Base-by-base conservation (phyloP, 2,113 vertebrate genomes). In the Gorsachius goisagi region DNA sequence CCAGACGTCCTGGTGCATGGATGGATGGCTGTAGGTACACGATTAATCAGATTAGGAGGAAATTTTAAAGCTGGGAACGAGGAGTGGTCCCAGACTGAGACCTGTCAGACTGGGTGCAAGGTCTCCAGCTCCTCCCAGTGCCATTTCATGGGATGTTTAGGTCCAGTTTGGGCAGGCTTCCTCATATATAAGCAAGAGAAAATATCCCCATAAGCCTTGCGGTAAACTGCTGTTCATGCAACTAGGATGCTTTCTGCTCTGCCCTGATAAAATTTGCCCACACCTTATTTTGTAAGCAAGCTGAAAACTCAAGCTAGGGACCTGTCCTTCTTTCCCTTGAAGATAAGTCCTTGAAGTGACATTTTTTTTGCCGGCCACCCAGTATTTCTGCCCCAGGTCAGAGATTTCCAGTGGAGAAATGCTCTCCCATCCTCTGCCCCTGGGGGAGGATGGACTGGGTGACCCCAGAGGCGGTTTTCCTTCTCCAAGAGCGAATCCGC, bases 181-280 rank as follows among this genome's bases (percentile, higher is more conserved):
- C 30, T 74, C 13, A 0, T 3, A 2, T 1, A 3, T 0, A 64
- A 33, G 2, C 9, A 8, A 35, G 16, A 78, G 64, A 55, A 74
- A 55, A 49, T 3, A 74, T 4, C 44, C 45, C 35, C 35, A 9
- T 7, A 2, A 9, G 5, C 45, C 47, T 39, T 21, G 53, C 1
- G 3, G 19, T 41, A n/a, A 22, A 4, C 20, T 1, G 20, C 47
- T 30, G 33, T 5, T 71, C 77, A 15, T 0, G 1, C 37, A 19
- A 58, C 53, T 19, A 33, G 72, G 94, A 94, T 93, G 88, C 84
- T 81, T 93, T 84, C 85, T 76, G 81, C 80, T 92, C 76, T 90
- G 73, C 84, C 85, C 88, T 60, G 86, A 81, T 90, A 78, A 90
- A 63, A 74, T 58, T 68, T 32, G 41, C 37, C 79, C 82, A 87